Evolutionary conservation across 2,888 invertebrate genomes (phyloP).

Genomic region (Drosophila neonasuta): DNA sequence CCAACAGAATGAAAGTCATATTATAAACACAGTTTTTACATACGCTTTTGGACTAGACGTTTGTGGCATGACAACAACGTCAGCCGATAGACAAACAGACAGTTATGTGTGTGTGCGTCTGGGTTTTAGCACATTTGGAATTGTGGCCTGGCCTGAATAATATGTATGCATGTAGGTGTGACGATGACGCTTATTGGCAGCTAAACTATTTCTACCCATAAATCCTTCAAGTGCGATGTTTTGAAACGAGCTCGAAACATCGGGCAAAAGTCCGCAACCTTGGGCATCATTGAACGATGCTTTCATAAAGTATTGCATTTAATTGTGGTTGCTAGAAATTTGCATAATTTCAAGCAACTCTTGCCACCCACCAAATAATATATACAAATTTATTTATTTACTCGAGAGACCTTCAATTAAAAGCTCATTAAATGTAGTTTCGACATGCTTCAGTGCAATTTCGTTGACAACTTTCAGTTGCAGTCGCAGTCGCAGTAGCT

Average conservation of each 20-base stretch:
- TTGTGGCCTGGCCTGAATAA: constrained; percentile 20
- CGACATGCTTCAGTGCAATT: constrained; percentile 26
- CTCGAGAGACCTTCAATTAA: constrained; percentile 39
- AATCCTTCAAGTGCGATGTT: constrained; percentile 30
- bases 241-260: constrained; percentile 2
- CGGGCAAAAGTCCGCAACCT: constrained; percentile 1
- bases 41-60: constrained; percentile 28
- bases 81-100: constrained; percentile 24
- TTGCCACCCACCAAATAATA: constrained; percentile 7
- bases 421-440: constrained; percentile 42
- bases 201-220: constrained; percentile 17
- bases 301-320: constrained; percentile 17
- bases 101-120: constrained; percentile 42
- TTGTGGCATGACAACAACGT: constrained; percentile 17
- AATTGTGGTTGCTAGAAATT: constrained; percentile 7
- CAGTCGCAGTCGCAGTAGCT: not conserved
- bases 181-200: constrained; percentile 28
- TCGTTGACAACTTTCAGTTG: constrained; percentile 36
- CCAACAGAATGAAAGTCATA: constrained; percentile 48
- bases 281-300: constrained; percentile 7
- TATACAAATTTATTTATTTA: constrained; percentile 6
- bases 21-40: constrained; percentile 25
- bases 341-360: constrained; percentile 11
- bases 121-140: constrained; percentile 22
- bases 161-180: constrained; percentile 7